Conservation (phyloP, 2,888 invertebrate species). For the Clistopyga incitator region DNA sequence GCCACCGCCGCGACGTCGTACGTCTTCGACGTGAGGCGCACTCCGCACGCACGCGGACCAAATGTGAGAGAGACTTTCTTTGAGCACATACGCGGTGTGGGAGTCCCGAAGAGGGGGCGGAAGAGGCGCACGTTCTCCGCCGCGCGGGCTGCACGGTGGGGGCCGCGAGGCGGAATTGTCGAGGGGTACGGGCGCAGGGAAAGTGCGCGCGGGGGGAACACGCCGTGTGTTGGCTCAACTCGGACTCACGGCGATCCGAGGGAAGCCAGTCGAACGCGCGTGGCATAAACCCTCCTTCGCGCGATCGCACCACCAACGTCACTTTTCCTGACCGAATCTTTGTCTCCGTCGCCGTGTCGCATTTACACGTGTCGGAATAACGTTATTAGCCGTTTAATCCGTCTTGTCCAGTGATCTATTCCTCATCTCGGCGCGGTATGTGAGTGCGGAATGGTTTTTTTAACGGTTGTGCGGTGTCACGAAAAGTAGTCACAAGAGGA, state of each 20-base stretch:
- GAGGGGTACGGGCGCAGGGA: conserved; percentile 70
- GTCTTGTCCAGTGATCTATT: neutral
- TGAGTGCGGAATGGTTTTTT: conserved; percentile 23
- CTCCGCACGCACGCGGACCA: conserved; percentile 41
- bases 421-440: neutral
- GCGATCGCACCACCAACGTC: conserved; percentile 61
- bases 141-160: conserved; percentile 40
- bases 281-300: conserved; percentile 76
- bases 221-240: conserved; percentile 74
- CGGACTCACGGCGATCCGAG: conserved; percentile 72
- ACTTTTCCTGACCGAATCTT: neutral
- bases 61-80: conserved; percentile 60
- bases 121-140: conserved; percentile 43
- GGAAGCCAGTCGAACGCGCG: conserved; percentile 80
- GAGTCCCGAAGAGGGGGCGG: conserved; percentile 24
- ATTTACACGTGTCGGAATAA: conserved; percentile 14
- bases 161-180: conserved; percentile 71
- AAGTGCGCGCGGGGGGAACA: conserved; percentile 79
- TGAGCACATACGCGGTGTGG: conserved; percentile 48
- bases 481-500: conserved; percentile 8
- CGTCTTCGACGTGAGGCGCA: conserved; percentile 64
- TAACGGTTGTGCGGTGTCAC: neutral
- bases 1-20: conserved; percentile 7
- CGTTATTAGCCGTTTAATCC: too few species aligned
- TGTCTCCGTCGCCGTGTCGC: neutral